Evolutionary conservation across 2,888 invertebrate genomes (phyloP).

Genomic region (Lasioglossum marginatum): DNA sequence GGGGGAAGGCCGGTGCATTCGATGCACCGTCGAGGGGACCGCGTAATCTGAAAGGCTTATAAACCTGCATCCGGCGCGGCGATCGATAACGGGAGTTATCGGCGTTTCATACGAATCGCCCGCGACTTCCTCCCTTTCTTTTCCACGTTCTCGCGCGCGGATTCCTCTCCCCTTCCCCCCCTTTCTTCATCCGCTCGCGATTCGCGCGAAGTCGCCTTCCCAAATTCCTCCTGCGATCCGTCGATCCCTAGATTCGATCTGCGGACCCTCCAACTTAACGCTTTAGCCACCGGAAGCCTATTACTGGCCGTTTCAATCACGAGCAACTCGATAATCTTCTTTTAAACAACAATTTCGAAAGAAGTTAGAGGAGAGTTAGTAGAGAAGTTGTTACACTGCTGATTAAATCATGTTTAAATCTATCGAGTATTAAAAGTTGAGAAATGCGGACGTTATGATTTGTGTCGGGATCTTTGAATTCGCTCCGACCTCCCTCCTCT

Average conservation of each 20-base stretch:
- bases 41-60: slow-evolving; percentile 79
- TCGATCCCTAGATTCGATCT: not conserved
- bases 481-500: not conserved
- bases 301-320: not conserved
- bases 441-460: not conserved
- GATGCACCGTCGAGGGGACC: slow-evolving; percentile 71
- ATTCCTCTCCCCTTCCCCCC: slow-evolving; percentile 17
- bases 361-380: not conserved
- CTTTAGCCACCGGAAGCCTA: not conserved
- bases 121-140: slow-evolving; percentile 52
- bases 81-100: slow-evolving; percentile 80
- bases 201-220: not conserved
- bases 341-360: not conserved
- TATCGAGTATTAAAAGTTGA: not conserved
- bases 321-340: not conserved
- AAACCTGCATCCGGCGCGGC: slow-evolving; percentile 78
- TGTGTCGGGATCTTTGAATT: not conserved
- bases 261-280: not conserved
- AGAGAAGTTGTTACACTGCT: not conserved
- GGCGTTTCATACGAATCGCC: slow-evolving; percentile 72
- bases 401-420: not conserved
- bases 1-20: slow-evolving; percentile 58
- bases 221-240: not conserved
- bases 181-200: not conserved
- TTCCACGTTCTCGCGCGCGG: slow-evolving; percentile 47